phyloP scores from a whole-genome alignment of 2,888 invertebrate genomes.

The Amphipyra tragopoginis region DNA sequence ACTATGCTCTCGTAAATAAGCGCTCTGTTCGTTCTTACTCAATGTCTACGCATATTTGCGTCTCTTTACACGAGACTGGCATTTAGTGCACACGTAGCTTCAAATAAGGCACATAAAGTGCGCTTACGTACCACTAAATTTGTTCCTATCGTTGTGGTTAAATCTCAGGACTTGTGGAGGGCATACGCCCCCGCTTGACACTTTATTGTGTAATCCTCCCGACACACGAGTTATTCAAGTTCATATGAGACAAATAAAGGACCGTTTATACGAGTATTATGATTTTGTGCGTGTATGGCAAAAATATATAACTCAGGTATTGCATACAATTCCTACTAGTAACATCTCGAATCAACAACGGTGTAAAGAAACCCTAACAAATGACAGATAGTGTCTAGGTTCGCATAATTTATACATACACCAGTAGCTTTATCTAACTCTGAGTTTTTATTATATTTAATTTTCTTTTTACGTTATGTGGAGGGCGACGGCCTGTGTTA shows the following conservation, averaged over 20 bases:
- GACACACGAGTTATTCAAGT: slow-evolving; percentile 12
- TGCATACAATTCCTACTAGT: no score
- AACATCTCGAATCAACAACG: neutral
- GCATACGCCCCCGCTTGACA: slow-evolving; percentile 53
- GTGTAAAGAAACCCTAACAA: slow-evolving; percentile 12
- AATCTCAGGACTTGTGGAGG: slow-evolving; percentile 22
- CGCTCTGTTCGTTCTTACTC: neutral
- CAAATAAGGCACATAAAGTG: slow-evolving; percentile 13
- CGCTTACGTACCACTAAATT: slow-evolving; percentile 23
- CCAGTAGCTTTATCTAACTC: slow-evolving; percentile 13
- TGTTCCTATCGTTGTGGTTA: slow-evolving; percentile 8
- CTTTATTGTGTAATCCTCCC: slow-evolving; percentile 41
- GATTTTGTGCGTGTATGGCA: neutral
- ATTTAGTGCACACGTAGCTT: slow-evolving; percentile 13
- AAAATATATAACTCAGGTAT: no score
- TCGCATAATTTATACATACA: slow-evolving; percentile 22
- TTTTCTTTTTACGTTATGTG: slow-evolving; percentile 51
- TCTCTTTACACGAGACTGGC: slow-evolving; percentile 20
- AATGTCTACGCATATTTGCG: slow-evolving; percentile 4
- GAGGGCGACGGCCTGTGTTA: slow-evolving; percentile 66
- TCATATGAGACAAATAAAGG: neutral
- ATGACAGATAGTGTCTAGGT: slow-evolving; percentile 22
- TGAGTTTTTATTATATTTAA: slow-evolving; percentile 23
- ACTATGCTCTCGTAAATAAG: no score
- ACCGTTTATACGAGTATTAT: neutral